Base-by-base conservation (phyloP, 2,797 vertebrate species). In the Acomys russatus region DNA sequence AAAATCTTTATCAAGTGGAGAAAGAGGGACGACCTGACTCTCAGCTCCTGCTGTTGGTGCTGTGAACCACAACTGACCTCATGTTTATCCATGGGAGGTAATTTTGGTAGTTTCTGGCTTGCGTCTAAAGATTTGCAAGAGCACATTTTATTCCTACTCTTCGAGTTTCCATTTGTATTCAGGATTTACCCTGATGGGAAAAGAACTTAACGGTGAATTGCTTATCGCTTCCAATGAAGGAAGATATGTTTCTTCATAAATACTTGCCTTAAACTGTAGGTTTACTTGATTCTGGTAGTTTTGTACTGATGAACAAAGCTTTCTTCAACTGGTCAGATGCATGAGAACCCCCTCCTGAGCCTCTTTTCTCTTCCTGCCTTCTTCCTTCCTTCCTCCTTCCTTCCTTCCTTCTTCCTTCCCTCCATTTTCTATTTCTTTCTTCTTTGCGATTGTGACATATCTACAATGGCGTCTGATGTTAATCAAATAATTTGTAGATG, bases 81-180 rank as follows among this genome's bases (percentile, higher is more conserved):
- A 28, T 49, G 7, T 84, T 87, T 99, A 98, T 99, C 99, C 99
- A 99, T 99, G 97, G 99, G 99, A 97, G 99, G 99, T 0, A 99
- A 99, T 90, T 99, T 99, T 99, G 96, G 99, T 99, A 54, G 99
- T 99, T 98, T 99, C 98, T 70, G 99, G 99, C 97, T 20, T 99
- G 99, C 79, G 99, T 99, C 38, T 99, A 99, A 91, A 86, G 1
- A 0, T 73, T 71, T 73, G 5, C 10, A 10, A 85, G 28, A 85
- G 51, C 3, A 49, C 28, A 66, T 33, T 28, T 66, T 49, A 84
- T 33, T 68, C 28, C 80, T 44, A 44, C 59, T 7, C 3, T 83
- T 64, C 30, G 35, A 23, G 28, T 44, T 44, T 44, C 4, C 8
- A 83, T 63, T 83, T 83, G 23, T 44, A 83, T 44, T 83, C 59